phyloP scores from a whole-genome alignment of 2,113 vertebrate genomes.

The Paedocypris sp. region DNA sequence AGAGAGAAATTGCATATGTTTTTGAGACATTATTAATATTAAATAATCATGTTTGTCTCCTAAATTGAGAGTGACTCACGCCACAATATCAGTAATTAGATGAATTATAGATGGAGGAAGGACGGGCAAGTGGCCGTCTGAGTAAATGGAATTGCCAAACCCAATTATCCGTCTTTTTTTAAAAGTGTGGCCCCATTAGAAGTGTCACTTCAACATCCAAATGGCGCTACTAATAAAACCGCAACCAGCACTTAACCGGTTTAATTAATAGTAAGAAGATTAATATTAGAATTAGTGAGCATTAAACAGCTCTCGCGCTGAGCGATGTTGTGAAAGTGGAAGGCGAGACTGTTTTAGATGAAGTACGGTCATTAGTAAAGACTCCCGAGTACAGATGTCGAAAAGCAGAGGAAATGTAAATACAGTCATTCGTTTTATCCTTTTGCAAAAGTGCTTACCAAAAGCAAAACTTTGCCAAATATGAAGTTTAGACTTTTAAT shows the following conservation, averaged over 20 bases:
- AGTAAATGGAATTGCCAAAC: conserved; percentile 84
- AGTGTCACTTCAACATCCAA: conserved; percentile 72
- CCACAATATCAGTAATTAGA: conserved; percentile 82
- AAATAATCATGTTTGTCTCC: conserved; percentile 85
- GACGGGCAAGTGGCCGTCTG: conserved; percentile 58
- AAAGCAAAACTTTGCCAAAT: background rate
- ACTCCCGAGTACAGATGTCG: background rate
- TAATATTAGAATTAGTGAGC: conserved; percentile 67
- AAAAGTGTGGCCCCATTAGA: conserved; percentile 70
- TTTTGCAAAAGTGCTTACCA: background rate
- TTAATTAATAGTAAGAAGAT: conserved; percentile 69
- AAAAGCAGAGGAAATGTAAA: background rate
- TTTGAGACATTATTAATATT: conserved; percentile 81
- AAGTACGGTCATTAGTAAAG: background rate
- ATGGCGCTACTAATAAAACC: conserved; percentile 63
- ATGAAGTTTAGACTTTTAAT: background rate
- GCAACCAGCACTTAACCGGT: conserved; percentile 61
- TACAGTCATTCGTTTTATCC: background rate
- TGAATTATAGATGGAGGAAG: conserved; percentile 81
- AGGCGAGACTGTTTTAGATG: background rate
- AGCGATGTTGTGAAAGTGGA: conserved; percentile 3
- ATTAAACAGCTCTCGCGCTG: conserved; percentile 47
- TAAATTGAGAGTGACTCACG: conserved; percentile 81
- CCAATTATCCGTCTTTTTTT: conserved; percentile 64
- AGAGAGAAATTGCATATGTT: conserved; percentile 69